Conservation (phyloP, 2,888 invertebrate species). For the Rhyacophila evoluta region DNA sequence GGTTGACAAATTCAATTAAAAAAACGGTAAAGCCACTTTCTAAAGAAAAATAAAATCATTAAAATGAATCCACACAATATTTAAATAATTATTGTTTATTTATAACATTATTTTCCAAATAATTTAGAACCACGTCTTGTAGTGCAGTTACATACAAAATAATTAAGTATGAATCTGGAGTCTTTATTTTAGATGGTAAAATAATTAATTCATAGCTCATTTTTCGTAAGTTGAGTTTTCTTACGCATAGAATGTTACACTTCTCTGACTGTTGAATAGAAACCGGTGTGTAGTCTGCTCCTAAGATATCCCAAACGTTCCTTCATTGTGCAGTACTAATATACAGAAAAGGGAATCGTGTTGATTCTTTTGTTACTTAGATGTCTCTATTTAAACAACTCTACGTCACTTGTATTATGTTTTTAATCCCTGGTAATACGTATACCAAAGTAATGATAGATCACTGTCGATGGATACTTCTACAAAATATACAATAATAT, state of each 20-base stretch:
- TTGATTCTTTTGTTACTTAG: slow-evolving; percentile 14
- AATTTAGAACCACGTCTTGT: no score
- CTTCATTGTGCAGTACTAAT: not conserved
- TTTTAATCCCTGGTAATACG: not conserved
- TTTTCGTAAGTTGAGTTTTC: not conserved
- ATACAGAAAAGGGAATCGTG: not conserved
- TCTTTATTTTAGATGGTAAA: no score
- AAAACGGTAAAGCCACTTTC: no score
- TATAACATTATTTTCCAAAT: no score
- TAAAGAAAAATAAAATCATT: no score
- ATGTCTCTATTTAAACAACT: slow-evolving; percentile 13
- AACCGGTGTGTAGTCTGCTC: not conserved
- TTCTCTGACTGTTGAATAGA: not conserved
- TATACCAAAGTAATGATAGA: not conserved
- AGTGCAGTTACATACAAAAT: no score
- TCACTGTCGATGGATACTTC: not conserved
- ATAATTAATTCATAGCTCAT: not conserved
- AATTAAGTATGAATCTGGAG: no score
- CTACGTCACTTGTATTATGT: slow-evolving; percentile 14
- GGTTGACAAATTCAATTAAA: no score
- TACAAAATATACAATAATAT: no score
- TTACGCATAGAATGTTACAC: not conserved
- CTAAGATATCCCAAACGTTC: not conserved
- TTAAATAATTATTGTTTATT: no score
- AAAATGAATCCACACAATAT: no score